Evolutionary conservation across 2,888 invertebrate species (phyloP), one percentile per base, ranked within the genome.

Genomic region (Leptarthrus brevirostris): DNA sequence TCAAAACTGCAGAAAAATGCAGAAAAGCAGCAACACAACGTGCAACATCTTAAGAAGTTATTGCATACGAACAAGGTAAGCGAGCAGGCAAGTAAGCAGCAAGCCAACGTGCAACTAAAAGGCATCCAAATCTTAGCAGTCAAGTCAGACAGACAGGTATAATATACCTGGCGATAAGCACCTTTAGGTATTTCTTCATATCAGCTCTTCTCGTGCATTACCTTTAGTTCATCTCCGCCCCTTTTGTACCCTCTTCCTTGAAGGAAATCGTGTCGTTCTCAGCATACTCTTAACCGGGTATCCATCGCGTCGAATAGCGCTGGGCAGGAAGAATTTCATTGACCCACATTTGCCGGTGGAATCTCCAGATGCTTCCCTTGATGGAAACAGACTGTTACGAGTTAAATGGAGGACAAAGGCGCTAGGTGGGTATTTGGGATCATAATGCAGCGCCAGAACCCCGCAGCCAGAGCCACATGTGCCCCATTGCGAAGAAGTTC

Each of bases 61-160:
- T 44, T 69, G 75, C 77, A 79, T 77, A 80, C 80, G 80, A 80
- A 79, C 80, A 79, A 66, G 69, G 69, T 69, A 69, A 30, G 69
- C 69, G 16, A 16, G 12, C 34, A 20, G 40, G 34, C 3, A 40
- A 52, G 52, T 12, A 6, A 40, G 40, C 40, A 12, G 40, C 40
- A 5, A 40, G 40, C 40, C 6, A 40, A 12, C 40, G 12, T 3
- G 40, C 40, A 12, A 40, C 10, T 30, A 40, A 40, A 12, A 40
- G 40, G 18, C 44, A 69, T 40, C 49, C 12, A 12, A 18, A 20
- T 16, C 16, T 6, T 8, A 26, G 34, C 30, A 52, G 49, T 20
- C 34, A 52, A 44, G n/a, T 8, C 69, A 69, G 69, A 69, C 69
- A 69, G 69, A 52, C 69, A 69, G 69, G 52, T 52, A 69, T 44